Conservation (phyloP, 2,888 invertebrate species). For the Minunthozetes semirufus region DNA sequence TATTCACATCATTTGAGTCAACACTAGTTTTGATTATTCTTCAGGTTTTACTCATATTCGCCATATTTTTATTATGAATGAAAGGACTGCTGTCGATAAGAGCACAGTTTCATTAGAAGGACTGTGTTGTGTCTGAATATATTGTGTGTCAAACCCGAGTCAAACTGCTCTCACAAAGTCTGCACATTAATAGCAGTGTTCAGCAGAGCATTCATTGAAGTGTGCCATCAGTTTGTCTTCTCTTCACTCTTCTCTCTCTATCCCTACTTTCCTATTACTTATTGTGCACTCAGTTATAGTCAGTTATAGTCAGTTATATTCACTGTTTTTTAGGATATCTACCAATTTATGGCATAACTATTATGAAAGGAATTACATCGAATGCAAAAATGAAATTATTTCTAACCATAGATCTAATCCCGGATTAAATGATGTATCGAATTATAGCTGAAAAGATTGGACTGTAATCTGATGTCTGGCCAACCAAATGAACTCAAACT, state of each 20-base stretch:
- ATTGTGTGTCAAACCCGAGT: constrained; percentile 8
- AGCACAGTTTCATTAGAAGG: background rate
- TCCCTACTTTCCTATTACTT: constrained; percentile 1
- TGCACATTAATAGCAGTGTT: constrained; percentile 18
- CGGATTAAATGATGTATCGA: background rate
- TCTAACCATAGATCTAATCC: background rate
- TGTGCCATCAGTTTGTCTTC: constrained; percentile 21
- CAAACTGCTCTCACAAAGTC: background rate
- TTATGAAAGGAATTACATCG: background rate
- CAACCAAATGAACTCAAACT: no score
- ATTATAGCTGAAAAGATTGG: background rate
- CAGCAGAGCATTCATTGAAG: constrained; percentile 12
- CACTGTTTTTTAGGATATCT: constrained; percentile 10
- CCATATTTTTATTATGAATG: background rate
- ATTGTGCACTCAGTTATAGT: background rate
- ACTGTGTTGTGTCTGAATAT: background rate
- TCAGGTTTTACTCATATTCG: background rate
- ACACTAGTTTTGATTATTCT: background rate
- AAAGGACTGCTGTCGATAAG: background rate
- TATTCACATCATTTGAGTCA: background rate
- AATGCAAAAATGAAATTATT: background rate
- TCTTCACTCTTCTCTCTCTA: background rate
- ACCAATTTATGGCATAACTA: constrained; percentile 21
- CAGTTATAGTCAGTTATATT: background rate
- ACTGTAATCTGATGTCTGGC: no score